Conservation (phyloP, 2,888 invertebrate species). For the Galeruca laticollis region DNA sequence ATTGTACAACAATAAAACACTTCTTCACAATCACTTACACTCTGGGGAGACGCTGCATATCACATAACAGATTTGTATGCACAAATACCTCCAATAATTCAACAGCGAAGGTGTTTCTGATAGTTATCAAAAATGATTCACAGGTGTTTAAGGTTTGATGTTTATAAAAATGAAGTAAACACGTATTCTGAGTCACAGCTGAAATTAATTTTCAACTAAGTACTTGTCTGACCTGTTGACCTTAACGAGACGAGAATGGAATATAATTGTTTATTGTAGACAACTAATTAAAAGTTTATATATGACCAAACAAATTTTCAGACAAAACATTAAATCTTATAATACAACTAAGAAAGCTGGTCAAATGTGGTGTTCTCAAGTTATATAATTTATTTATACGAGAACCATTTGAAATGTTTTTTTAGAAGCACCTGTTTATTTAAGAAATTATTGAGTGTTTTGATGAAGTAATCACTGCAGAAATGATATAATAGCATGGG, state of each 20-base stretch:
- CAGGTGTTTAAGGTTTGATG: not conserved
- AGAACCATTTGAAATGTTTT: too few relatives aligned
- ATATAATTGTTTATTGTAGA: conserved; percentile 8
- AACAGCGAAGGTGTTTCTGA: not conserved
- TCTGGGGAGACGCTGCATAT: not conserved
- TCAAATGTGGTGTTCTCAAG: not conserved
- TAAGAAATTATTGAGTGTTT: too few relatives aligned
- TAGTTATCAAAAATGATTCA: conserved; percentile 12
- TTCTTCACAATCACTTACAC: not conserved
- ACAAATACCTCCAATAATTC: not conserved
- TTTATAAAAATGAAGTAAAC: conserved; percentile 13
- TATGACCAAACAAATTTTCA: conserved; percentile 2
- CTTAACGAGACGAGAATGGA: not conserved
- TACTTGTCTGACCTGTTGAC: conserved; percentile 2
- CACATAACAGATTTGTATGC: not conserved
- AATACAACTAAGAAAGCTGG: not conserved
- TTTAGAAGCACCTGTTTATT: too few relatives aligned
- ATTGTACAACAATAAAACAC: not conserved
- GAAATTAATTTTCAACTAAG: conserved; percentile 7
- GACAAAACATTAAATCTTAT: not conserved
- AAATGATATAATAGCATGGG: too few relatives aligned
- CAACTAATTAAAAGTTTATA: not conserved
- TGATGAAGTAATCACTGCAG: too few relatives aligned
- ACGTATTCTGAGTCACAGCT: conserved; percentile 17
- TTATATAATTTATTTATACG: too few relatives aligned